Conservation (phyloP, 2,113 vertebrate species). For the Acanthisitta chloris region DNA sequence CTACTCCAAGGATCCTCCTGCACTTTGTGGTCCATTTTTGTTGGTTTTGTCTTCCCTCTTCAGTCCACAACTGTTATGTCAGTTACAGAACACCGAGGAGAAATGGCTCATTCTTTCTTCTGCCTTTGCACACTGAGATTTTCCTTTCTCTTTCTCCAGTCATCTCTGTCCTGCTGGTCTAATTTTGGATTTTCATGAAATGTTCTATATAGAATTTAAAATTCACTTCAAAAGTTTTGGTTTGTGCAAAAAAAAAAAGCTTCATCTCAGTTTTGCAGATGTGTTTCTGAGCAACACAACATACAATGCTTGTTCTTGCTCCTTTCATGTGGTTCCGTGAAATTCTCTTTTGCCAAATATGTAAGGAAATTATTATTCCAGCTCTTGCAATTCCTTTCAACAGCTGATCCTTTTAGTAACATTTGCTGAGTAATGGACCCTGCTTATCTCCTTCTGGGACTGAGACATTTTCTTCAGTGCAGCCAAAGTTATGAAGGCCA, state of each 20-base stretch:
- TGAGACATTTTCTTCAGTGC: not conserved
- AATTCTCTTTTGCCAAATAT: not conserved
- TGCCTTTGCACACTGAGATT: not conserved
- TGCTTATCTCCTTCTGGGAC: not conserved
- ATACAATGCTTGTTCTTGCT: not conserved
- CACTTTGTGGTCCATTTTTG: not conserved
- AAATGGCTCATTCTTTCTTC: not conserved
- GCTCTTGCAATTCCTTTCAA: not conserved
- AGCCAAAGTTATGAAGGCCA: not conserved
- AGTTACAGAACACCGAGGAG: not conserved
- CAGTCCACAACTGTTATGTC: not conserved
- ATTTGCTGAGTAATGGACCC: not conserved
- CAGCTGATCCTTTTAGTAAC: not conserved
- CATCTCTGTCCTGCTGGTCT: fast-evolving
- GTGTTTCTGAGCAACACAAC: not conserved
- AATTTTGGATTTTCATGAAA: not conserved
- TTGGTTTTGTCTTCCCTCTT: not conserved
- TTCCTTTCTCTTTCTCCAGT: not conserved
- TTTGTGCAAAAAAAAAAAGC: not conserved
- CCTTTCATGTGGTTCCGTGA: not conserved
- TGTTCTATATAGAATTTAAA: not conserved
- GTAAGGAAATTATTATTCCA: not conserved
- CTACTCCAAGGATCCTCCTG: fast-evolving
- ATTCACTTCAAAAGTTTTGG: not conserved
- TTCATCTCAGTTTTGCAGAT: not conserved